phyloP scores from a whole-genome alignment of 1,140 invertebrate species.

The Pachyrhynchus sulphureomaculatus region DNA sequence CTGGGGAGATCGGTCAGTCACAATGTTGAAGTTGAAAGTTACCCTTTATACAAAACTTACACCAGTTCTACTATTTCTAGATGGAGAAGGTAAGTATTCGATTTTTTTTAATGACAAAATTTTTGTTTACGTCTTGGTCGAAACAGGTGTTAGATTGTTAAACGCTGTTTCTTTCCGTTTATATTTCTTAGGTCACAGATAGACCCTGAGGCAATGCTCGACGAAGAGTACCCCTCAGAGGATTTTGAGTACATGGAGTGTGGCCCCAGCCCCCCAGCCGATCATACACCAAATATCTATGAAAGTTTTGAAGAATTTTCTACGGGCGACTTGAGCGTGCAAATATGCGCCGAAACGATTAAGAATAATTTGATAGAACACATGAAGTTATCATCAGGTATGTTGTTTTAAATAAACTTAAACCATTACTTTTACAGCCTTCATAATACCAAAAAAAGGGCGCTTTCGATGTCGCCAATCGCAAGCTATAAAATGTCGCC shows the following conservation, averaged over 20 bases:
- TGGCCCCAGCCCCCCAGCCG: conserved; percentile 69
- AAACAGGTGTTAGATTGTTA: no score
- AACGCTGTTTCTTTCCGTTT: no score
- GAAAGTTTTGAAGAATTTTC: conserved; percentile 70
- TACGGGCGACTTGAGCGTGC: conserved; percentile 64
- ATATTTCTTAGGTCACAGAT: conserved; percentile 44
- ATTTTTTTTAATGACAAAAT: not conserved
- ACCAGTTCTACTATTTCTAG: conserved; percentile 35
- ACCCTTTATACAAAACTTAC: conserved; percentile 47
- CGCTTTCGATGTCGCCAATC: no score
- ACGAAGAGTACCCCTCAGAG: conserved; percentile 63
- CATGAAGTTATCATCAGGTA: conserved; percentile 62
- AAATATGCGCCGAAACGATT: conserved; percentile 72
- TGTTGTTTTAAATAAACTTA: not conserved
- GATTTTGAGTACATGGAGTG: conserved; percentile 67
- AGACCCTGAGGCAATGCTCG: conserved; percentile 62
- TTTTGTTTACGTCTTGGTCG: no score
- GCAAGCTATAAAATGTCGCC: no score
- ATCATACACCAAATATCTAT: conserved; percentile 71
- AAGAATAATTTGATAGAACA: conserved; percentile 69
- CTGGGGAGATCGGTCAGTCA: conserved; percentile 50
- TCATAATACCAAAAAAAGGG: no score
- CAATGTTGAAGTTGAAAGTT: conserved; percentile 46
- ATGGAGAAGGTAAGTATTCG: conserved; percentile 33
- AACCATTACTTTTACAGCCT: no score